phyloP scores from a whole-genome alignment of 2,797 vertebrate species.

The Xiphorhynchus erythropygius region DNA sequence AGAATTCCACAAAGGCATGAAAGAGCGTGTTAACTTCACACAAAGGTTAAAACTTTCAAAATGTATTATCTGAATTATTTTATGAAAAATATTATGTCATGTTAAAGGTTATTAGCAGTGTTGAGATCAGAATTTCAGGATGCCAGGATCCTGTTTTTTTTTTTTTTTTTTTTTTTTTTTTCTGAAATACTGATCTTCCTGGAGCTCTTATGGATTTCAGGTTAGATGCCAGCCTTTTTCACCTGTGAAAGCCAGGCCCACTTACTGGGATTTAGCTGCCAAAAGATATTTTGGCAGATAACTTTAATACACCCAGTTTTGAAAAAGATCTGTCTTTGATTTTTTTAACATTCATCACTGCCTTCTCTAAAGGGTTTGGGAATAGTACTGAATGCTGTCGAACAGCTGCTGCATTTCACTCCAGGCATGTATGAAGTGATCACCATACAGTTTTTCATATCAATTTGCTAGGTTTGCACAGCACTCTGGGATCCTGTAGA shows the following conservation, averaged over 20 bases:
- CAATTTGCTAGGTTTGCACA: conserved; percentile 38
- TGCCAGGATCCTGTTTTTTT: neutral
- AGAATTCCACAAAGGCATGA: neutral
- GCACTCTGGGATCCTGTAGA: conserved; percentile 8
- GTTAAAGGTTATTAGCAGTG: neutral
- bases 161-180: neutral
- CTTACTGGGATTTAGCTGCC: neutral
- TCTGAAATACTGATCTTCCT: neutral
- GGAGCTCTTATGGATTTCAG: neutral
- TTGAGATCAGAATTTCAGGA: neutral
- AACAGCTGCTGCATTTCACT: conserved; percentile 63
- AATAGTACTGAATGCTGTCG: conserved; percentile 3
- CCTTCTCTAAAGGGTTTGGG: conserved; percentile 24
- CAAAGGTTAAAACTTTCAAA: conserved; percentile 28
- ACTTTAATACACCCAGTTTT: neutral
- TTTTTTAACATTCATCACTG: conserved; percentile 53
- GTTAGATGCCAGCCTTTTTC: neutral
- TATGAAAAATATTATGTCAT: neutral
- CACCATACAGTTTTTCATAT: conserved; percentile 38
- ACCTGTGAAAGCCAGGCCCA: neutral
- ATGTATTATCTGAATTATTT: conserved; percentile 1
- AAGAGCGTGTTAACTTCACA: neutral
- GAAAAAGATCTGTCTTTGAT: conserved; percentile 5
- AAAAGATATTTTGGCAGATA: neutral
- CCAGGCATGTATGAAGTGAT: conserved; percentile 42